phyloP scores from a whole-genome alignment of 2,113 vertebrate species.

The Oceanites oceanicus region DNA sequence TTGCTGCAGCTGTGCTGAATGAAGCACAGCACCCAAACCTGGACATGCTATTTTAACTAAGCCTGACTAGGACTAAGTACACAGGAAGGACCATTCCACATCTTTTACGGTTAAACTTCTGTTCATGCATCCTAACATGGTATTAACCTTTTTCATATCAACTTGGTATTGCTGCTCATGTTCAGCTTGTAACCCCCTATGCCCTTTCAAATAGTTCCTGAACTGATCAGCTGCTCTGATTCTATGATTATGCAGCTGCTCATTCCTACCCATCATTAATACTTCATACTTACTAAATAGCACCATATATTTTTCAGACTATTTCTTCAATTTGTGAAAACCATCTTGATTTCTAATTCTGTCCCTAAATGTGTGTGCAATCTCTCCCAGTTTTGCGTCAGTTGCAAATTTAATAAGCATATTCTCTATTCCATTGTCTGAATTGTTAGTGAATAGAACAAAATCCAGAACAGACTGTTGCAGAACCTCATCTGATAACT shows the following conservation, averaged over 20 bases:
- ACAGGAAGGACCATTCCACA: background rate
- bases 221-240: background rate
- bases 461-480: background rate
- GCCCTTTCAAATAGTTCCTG: background rate
- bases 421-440: background rate
- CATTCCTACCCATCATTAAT: background rate
- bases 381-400: background rate
- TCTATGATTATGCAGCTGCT: background rate
- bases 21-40: background rate
- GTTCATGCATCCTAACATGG: background rate
- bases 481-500: background rate
- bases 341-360: background rate
- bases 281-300: background rate
- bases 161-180: background rate
- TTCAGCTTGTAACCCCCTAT: background rate
- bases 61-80: background rate
- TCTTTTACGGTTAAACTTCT: background rate
- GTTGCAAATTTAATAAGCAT: background rate
- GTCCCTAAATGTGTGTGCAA: background rate
- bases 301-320: background rate
- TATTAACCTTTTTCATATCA: background rate
- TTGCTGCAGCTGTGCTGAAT: background rate
- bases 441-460: background rate
- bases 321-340: background rate
- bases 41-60: background rate